Conservation (phyloP, 2,888 invertebrate species). For the Drosophila neotestacea region DNA sequence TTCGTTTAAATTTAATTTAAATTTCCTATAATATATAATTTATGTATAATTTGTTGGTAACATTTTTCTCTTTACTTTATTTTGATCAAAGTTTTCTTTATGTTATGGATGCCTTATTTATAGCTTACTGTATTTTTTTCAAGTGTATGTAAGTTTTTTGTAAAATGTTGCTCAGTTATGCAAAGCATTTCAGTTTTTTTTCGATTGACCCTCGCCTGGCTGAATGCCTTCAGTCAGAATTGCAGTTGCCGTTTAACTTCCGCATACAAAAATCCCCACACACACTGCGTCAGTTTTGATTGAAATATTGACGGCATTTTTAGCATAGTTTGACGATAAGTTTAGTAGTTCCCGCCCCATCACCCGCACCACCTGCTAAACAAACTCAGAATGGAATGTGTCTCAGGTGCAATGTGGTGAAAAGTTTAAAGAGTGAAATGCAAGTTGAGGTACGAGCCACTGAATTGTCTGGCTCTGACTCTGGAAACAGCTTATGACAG, state of each 20-base stretch:
- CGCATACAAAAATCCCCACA: conserved; percentile 31
- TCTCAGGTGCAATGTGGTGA: conserved; percentile 66
- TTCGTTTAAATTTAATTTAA: too few relatives aligned
- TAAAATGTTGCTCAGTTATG: background rate
- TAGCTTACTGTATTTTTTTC: too few relatives aligned
- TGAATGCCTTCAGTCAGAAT: conserved; percentile 36
- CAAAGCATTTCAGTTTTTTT: background rate
- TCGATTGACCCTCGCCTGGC: conserved; percentile 29
- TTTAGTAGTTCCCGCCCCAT: conserved; percentile 16
- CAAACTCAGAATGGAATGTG: conserved; percentile 45
- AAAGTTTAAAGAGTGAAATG: conserved; percentile 48
- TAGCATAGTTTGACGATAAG: conserved; percentile 70
- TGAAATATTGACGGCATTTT: conserved; percentile 75
- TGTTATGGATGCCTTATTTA: too few relatives aligned
- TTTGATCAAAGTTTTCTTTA: too few relatives aligned
- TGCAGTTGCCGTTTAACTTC: conserved; percentile 62
- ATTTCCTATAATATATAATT: too few relatives aligned
- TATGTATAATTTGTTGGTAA: too few relatives aligned
- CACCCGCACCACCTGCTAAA: conserved; percentile 11
- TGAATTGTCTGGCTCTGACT: conserved; percentile 54
- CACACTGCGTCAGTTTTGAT: conserved; percentile 67
- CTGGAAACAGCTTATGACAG: conserved; percentile 76
- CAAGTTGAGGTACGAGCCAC: conserved; percentile 18
- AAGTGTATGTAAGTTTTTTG: too few relatives aligned
- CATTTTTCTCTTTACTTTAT: too few relatives aligned